Base-by-base conservation (phyloP, 2,113 vertebrate genomes). In the Atherinomorus stipes region DNA sequence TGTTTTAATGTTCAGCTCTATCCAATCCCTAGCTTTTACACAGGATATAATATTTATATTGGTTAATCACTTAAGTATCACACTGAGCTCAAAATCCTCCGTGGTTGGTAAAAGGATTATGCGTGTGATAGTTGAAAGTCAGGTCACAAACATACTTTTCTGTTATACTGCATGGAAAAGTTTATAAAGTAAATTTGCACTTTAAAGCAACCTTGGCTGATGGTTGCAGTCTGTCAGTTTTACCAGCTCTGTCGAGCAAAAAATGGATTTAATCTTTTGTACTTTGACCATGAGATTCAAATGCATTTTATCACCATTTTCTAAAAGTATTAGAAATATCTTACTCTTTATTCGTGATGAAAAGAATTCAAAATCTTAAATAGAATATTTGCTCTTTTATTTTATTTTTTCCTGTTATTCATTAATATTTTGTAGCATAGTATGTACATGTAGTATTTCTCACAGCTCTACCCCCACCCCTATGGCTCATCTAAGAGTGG, bases 31-130 rank as follows among this genome's bases (percentile, higher is more conserved):
- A 37, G 86, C 79, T 87, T 78, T 86, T 89, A 85, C 71, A 71
- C 44, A 68, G 88, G 89, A 90, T 86, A 73, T 83, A 81, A 88
- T 88, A 88, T 92, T 93, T 92, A 89, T 93, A 88, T 88, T 86
- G 64, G 71, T 88, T 92, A 92, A 91, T 91, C 86, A 78, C 80
- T 63, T 57, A 66, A 80, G 19, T 81, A 86, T 88, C 67, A 53
- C 4, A 15, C 80, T 72, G 83, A 90, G 87, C 84, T 84, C 79
- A 80, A 47, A 84, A 86, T 82, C 76, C 82, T 87, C 64, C 66
- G 74, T 73, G 78, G 82, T 70, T 58, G 47, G 72, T 89, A 90
- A 85, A 79, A 72, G 88, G 90, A 88, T 93, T 90, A 84, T 67
- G 69, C 73, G 84, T 73, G 63, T 68, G 70, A 66, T 59, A 74